These are phyloP conservation scores for Uropetala carovei DNA, from an alignment of 2,888 invertebrate species.

Conservation along the genomic window DNA sequence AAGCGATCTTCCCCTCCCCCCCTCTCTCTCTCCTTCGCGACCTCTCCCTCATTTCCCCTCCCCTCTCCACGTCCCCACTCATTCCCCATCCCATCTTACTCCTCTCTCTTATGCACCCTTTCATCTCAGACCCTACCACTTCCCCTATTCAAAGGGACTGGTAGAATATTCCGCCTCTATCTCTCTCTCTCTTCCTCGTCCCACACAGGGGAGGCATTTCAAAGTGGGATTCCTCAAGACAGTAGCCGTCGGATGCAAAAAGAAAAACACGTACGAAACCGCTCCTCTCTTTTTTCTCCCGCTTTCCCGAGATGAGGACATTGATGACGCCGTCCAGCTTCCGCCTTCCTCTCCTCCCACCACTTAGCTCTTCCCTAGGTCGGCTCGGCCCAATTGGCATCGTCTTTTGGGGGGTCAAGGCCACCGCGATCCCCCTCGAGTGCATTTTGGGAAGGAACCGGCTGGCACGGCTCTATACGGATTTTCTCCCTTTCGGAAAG, in stretches of 20 bases:
- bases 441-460: too few relatives aligned
- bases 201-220: background rate
- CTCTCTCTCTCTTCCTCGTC: background rate
- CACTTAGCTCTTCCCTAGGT: too few relatives aligned
- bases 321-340: background rate
- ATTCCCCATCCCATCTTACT: background rate
- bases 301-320: background rate
- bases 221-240: constrained; percentile 5
- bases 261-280: background rate
- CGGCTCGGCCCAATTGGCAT: too few relatives aligned
- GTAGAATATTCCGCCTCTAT: background rate
- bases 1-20: background rate
- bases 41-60: background rate
- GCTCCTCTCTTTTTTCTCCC: background rate
- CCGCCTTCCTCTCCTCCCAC: background rate
- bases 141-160: background rate
- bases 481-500: too few relatives aligned
- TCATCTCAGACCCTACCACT: constrained; percentile 12
- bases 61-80: background rate
- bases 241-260: background rate
- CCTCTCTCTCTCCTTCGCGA: background rate
- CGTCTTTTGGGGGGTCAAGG: too few relatives aligned
- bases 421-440: too few relatives aligned
- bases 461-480: too few relatives aligned
- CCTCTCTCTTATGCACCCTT: constrained; percentile 37